These are phyloP conservation scores for Mustela erminea DNA, from an alignment of 2,797 vertebrate genomes.

Conservation along the genomic window DNA sequence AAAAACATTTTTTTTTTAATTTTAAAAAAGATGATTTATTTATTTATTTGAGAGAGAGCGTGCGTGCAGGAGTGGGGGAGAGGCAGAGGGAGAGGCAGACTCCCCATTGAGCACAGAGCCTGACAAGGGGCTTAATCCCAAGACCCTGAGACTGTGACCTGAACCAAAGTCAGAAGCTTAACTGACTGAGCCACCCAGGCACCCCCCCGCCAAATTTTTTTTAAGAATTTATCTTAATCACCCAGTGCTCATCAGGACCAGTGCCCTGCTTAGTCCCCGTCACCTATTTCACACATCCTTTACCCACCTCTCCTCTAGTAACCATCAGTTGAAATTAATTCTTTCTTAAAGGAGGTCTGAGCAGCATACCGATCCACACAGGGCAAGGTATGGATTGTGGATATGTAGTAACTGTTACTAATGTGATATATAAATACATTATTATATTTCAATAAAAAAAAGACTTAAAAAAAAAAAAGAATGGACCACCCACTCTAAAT, in stretches of 20 bases:
- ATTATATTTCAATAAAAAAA: not conserved
- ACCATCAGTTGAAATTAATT: not conserved
- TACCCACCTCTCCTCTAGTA: not conserved
- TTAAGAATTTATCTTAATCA: not conserved
- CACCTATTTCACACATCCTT: not conserved
- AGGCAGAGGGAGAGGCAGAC: no score
- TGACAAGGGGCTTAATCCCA: no score
- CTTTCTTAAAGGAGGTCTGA: not conserved
- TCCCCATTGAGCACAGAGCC: no score
- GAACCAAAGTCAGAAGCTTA: no score
- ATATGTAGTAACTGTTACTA: not conserved
- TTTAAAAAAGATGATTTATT: no score
- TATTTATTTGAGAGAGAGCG: no score
- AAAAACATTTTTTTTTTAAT: no score
- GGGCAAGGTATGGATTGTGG: not conserved
- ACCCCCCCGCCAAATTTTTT: not conserved
- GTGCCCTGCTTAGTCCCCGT: not conserved
- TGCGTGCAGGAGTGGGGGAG: no score
- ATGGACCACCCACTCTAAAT: not conserved
- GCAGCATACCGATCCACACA: no score
- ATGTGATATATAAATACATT: not conserved
- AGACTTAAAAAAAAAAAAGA: not conserved
- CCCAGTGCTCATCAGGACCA: not conserved
- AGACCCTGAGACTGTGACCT: no score
- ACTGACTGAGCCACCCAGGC: no score